Base-by-base conservation (phyloP, 2,888 invertebrate species). In the Macrosoma leucophasiata region DNA sequence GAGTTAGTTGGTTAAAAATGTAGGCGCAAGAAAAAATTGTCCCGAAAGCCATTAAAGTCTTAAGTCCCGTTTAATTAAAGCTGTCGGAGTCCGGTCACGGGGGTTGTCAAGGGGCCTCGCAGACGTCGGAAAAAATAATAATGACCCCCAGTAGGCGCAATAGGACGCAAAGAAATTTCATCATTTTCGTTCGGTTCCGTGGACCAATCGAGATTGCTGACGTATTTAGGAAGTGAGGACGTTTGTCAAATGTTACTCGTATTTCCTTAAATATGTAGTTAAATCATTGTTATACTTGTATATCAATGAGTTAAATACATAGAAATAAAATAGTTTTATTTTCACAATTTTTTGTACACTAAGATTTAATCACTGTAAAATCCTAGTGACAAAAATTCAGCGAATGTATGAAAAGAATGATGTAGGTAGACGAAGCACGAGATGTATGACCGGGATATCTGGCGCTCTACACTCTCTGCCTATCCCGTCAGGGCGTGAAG, bases 21-120 rank as follows among this genome's bases (percentile, higher is more conserved):
- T 62, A 64, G 57, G 64, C 66, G 52, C 41, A 34, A 28, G 48
- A 55, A 57, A 70, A 69, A 75, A 66, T 58, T 61, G 50, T n/a
- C n/a, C 56, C 58, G 53, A 52, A 67, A 73, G 65, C 74, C 65
- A 68, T 81, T 77, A 67, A 72, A 76, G 63, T 66, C 62, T 64
- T 65, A 66, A 73, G 65, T 56, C 63, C 54, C 48, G 62, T 68
- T 70, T 78, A 81, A 81, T 78, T 79, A 76, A 62, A 54, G 55
- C 52, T 50, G 56, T 57, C 59, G 53, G 39, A 50, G 45, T 48
- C 55, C 46, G 52, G 62, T 58, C 56, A 58, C 51, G 52, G 53
- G 29, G 41, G 34, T 36, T 49, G 43, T 48, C 50, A 55, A 50
- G 55, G 50, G 48, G 38, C 35, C 46, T 39, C 33, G 43, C 45